A percentile compares a stretch with the other conserved stretches of the same genome.
phyloP scores from a whole-genome alignment of 1,140 invertebrate species.

The Drosophila bifasciata region DNA sequence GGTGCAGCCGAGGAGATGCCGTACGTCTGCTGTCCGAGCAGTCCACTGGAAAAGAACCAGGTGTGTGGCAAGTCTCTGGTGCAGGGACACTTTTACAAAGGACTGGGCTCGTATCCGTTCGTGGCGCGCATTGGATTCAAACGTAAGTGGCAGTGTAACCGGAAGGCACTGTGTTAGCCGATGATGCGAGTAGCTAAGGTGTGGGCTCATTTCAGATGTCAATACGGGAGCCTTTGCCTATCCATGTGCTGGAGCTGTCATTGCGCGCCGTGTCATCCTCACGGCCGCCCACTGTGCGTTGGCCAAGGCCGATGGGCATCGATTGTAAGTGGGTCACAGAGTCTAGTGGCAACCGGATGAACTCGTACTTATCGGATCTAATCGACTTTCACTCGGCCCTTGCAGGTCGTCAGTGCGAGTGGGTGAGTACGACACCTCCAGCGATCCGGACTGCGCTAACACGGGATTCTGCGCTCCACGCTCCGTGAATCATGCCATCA shows the following conservation, averaged over 20 bases:
- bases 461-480: constrained; percentile 87
- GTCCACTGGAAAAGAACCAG: constrained; percentile 80
- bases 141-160: constrained; percentile 83
- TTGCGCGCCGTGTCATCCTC: constrained; percentile 86
- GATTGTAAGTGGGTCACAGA: constrained; percentile 86
- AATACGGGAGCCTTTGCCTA: constrained; percentile 87
- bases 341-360: not conserved
- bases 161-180: too few relatives aligned
- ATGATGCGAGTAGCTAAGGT: not conserved
- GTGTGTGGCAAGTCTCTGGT: constrained; percentile 87
- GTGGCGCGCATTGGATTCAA: constrained; percentile 88
- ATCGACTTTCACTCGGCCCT: constrained; percentile 39
- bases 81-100: constrained; percentile 86
- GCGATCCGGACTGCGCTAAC: constrained; percentile 88
- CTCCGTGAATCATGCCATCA: constrained; percentile 87
- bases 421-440: constrained; percentile 87
- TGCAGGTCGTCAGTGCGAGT: constrained; percentile 86
- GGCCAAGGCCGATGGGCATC: constrained; percentile 88
- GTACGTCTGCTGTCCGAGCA: constrained; percentile 82
- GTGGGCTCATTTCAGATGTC: constrained; percentile 84
- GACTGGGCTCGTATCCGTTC: constrained; percentile 88
- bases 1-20: constrained; percentile 74
- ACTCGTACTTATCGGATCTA: constrained; percentile 6
- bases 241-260: constrained; percentile 89
- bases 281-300: constrained; percentile 90